Evolutionary conservation across 2,888 invertebrate species (phyloP).

Genomic region (Scaptomyza polygonia): DNA sequence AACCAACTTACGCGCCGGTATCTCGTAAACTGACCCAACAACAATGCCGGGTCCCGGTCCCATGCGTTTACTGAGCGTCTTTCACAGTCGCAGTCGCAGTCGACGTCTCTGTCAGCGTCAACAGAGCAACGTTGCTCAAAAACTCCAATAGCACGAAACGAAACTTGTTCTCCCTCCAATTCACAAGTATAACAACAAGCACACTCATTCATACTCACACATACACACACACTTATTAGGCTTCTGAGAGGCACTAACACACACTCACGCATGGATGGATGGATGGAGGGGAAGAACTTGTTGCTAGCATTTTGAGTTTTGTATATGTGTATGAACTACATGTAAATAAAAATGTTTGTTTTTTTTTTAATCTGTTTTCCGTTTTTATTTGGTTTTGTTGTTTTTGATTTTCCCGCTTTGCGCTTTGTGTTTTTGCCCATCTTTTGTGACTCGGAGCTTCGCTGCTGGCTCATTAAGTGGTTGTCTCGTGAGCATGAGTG

Average conservation of each 20-base stretch:
- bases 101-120: constrained; percentile 5
- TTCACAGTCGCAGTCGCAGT: constrained; percentile 9
- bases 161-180: constrained; percentile 70
- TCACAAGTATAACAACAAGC: constrained; percentile 21
- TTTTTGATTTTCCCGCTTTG: constrained; percentile 19
- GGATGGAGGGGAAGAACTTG: constrained; percentile 46
- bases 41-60: constrained; percentile 54
- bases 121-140: constrained; percentile 43
- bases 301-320: constrained; percentile 56
- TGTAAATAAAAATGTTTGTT: constrained; percentile 12
- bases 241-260: constrained; percentile 9
- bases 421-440: constrained; percentile 1
- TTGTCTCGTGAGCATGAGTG: constrained; percentile 67
- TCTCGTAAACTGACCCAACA: constrained; percentile 72
- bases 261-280: constrained; percentile 24
- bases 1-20: constrained; percentile 77
- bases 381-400: constrained; percentile 13
- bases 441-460: constrained; percentile 9
- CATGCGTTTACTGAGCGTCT: constrained; percentile 58
- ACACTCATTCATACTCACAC: constrained; percentile 14
- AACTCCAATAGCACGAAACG: constrained; percentile 59
- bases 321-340: constrained; percentile 37
- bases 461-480: constrained; percentile 73
- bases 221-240: constrained; percentile 2
- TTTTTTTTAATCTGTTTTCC: constrained; percentile 5